phyloP scores from a whole-genome alignment of 35 echinoderm and acorn worm genomes.

The Lytechinus variegatus region DNA sequence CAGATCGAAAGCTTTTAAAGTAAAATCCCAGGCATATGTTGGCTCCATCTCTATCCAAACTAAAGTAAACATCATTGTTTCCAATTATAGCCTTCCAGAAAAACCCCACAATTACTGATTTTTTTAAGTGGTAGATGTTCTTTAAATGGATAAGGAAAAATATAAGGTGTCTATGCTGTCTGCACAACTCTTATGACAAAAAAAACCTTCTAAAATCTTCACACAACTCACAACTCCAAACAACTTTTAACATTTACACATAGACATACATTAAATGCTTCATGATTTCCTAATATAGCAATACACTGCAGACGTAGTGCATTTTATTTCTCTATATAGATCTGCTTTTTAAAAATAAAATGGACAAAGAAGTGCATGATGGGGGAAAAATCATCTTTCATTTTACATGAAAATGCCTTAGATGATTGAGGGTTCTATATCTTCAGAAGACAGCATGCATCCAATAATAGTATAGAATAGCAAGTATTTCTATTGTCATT shows the following conservation, averaged over 20 bases:
- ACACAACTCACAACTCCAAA: too few species aligned
- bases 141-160: background rate
- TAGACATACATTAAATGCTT: too few species aligned
- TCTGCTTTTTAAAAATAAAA: background rate
- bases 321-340: background rate
- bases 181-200: background rate
- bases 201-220: background rate
- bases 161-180: background rate
- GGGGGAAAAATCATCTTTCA: too few species aligned
- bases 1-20: slow-evolving; percentile 44
- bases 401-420: background rate
- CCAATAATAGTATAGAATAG: background rate
- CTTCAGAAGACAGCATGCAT: background rate
- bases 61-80: background rate
- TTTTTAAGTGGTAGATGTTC: background rate
- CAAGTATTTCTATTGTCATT: background rate
- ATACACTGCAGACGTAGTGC: too few species aligned
- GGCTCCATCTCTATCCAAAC: background rate
- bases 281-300: too few species aligned
- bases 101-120: background rate
- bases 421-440: background rate
- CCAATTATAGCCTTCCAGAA: background rate
- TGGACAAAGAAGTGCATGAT: background rate
- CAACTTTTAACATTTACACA: too few species aligned
- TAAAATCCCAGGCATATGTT: background rate